These are phyloP conservation scores for Alosa alosa DNA, from an alignment of 2,113 vertebrate genomes.

Conservation along the genomic window DNA sequence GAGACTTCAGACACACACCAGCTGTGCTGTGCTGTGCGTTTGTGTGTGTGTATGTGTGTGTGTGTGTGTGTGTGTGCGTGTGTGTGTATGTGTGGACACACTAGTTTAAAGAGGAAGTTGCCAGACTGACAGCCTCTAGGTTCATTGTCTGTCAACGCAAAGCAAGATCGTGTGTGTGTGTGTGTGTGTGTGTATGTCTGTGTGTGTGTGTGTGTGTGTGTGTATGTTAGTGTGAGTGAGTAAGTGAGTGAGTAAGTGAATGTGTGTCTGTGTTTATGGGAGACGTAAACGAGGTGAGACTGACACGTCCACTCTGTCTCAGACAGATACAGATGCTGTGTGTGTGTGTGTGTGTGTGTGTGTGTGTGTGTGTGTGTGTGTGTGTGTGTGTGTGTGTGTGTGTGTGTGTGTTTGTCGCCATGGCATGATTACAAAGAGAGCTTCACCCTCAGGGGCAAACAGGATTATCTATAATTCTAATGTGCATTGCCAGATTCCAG, in stretches of 20 bases:
- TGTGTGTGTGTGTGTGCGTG: neutral
- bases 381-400: too few species aligned
- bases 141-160: neutral
- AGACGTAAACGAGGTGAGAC: too few species aligned
- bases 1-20: neutral
- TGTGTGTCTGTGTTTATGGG: neutral
- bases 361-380: neutral
- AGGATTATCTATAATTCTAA: neutral
- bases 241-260: too few species aligned
- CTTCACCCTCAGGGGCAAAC: slow-evolving; percentile 4
- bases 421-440: slow-evolving; percentile 7
- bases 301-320: too few species aligned
- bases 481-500: neutral
- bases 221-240: neutral
- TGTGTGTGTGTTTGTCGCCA: neutral
- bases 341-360: neutral
- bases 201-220: neutral
- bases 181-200: neutral
- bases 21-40: neutral
- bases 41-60: neutral
- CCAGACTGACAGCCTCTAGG: too few species aligned
- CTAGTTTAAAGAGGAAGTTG: neutral
- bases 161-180: neutral
- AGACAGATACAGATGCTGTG: neutral
- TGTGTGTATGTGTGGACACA: neutral